A percentile compares a stretch with the other conserved stretches of the same genome.
Evolutionary conservation across 2,113 vertebrate species (phyloP).

Genomic region (Himantopus leucocephalus): DNA sequence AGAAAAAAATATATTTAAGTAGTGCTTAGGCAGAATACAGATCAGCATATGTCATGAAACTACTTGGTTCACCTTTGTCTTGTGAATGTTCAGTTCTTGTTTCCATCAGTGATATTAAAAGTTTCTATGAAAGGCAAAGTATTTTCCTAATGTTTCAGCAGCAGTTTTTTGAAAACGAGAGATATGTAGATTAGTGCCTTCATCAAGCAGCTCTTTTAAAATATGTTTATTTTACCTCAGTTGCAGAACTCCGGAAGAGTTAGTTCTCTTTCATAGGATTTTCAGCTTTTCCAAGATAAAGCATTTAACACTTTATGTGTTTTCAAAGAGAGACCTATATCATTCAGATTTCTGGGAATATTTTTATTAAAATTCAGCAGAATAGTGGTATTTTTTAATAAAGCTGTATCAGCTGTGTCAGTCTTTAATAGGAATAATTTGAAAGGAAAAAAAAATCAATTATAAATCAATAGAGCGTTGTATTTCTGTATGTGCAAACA

Average conservation of each 20-base stretch:
- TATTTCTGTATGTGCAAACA: slow-evolving; percentile 42
- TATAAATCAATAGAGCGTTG: slow-evolving; percentile 29
- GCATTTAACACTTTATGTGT: neutral
- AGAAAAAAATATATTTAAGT: neutral
- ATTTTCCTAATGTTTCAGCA: neutral
- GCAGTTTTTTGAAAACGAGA: neutral
- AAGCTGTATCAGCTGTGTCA: slow-evolving; percentile 13
- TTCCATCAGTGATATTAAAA: neutral
- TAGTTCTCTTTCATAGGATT: neutral
- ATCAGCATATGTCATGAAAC: neutral
- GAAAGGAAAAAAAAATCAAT: slow-evolving; percentile 2
- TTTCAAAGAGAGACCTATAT: neutral
- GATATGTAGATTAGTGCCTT: neutral
- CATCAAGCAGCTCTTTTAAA: neutral
- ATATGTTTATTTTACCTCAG: neutral
- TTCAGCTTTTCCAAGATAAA: neutral
- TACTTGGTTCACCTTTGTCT: neutral
- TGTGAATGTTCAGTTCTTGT: neutral
- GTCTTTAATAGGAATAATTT: neutral
- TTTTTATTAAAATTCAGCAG: neutral
- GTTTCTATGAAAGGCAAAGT: neutral
- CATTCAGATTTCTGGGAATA: neutral
- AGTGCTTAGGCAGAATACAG: neutral
- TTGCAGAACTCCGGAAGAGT: neutral
- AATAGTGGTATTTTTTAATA: neutral